A percentile compares a stretch with the other conserved stretches of the same genome.
Evolutionary conservation across 92 coral and sea anemone genomes (phyloP).

Genomic region (Palythoa grandis): DNA sequence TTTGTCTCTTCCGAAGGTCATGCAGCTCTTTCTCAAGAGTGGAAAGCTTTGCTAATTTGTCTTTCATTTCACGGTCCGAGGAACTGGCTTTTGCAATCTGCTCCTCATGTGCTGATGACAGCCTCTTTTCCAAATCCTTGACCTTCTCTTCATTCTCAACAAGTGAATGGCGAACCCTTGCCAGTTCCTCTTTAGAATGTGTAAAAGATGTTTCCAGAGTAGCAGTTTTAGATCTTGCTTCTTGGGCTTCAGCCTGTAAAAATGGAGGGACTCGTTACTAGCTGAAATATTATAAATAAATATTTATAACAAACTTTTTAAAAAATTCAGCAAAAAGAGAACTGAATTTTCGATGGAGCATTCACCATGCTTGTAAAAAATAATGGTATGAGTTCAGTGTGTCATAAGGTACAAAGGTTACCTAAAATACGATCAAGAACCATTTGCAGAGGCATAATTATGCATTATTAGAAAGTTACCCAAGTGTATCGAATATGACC

Average conservation of each 20-base stretch:
- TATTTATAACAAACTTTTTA: neutral
- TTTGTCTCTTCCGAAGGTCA: constrained; percentile 31
- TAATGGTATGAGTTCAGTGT: too few relatives aligned
- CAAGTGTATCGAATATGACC: too few relatives aligned
- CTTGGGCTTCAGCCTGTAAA: constrained; percentile 54
- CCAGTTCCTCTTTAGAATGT: constrained; percentile 55
- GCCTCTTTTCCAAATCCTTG: constrained; percentile 60
- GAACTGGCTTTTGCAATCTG: constrained; percentile 50
- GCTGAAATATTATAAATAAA: neutral
- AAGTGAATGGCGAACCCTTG: constrained; percentile 41
- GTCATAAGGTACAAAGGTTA: too few relatives aligned
- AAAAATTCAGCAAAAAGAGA: neutral
- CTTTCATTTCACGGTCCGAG: constrained; percentile 55
- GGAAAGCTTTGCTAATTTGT: constrained; percentile 61
- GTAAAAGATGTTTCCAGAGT: constrained; percentile 59
- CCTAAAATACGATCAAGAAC: too few relatives aligned
- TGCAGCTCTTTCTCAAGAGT: constrained; percentile 72
- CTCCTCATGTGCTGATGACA: constrained; percentile 45
- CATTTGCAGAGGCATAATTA: too few relatives aligned
- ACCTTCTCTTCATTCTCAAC: constrained; percentile 54
- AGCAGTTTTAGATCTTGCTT: constrained; percentile 42
- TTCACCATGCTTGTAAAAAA: too few relatives aligned
- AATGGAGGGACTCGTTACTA: neutral
- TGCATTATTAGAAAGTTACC: too few relatives aligned
- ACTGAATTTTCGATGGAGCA: too few relatives aligned